A percentile compares a stretch with the other conserved stretches of the same genome.
Evolutionary conservation across 2,888 invertebrate species (phyloP).

Genomic region (Tiphia femorata): DNA sequence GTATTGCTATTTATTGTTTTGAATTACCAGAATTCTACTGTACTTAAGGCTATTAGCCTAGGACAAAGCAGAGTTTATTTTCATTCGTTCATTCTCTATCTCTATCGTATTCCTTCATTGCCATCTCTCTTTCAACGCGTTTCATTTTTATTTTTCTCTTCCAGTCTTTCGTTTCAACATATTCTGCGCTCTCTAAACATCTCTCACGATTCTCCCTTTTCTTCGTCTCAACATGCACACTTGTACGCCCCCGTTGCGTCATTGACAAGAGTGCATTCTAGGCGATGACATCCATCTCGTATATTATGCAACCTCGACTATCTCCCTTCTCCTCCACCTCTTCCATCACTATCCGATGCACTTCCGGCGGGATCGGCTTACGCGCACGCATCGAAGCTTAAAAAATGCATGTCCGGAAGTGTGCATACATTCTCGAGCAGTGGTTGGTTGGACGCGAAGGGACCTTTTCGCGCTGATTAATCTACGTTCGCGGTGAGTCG

Average conservation of each 20-base stretch:
- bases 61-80: not conserved
- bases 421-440: no score
- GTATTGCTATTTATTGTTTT: no score
- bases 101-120: not conserved
- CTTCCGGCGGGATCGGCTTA: conserved; percentile 8
- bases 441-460: not conserved
- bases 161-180: no score
- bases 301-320: conserved; percentile 14
- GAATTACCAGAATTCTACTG: no score
- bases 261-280: not conserved
- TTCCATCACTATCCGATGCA: not conserved
- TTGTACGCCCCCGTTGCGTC: conserved; percentile 10
- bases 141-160: not conserved
- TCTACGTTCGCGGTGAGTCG: not conserved
- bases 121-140: not conserved
- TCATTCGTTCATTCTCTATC: not conserved
- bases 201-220: not conserved
- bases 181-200: no score
- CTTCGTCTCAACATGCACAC: not conserved
- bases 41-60: no score
- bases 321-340: conserved; percentile 7
- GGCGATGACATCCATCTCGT: conserved; percentile 20
- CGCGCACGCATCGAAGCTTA: conserved; percentile 1
- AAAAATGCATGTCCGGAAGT: conserved; percentile 5
- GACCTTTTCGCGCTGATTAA: not conserved